Evolutionary conservation across 1,140 invertebrate species (phyloP).

Genomic region (Paralvinella palmiformis): DNA sequence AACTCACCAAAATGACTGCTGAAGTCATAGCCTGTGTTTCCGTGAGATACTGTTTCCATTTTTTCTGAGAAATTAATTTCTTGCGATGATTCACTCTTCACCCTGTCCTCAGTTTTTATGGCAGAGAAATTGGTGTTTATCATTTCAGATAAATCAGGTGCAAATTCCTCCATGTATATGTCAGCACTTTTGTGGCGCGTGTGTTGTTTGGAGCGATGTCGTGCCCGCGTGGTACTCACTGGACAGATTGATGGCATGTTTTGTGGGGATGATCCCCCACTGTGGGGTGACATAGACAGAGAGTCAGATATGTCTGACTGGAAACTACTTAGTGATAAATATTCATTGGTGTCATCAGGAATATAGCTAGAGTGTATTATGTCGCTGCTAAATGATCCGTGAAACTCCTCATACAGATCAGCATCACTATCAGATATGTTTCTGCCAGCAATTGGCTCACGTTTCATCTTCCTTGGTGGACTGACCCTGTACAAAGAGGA

Average conservation of each 20-base stretch:
- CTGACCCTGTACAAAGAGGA: too few species aligned
- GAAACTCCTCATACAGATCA: constrained; percentile 45
- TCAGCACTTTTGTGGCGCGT: constrained; percentile 7
- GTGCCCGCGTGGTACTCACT: background rate
- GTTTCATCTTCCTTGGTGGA: constrained; percentile 24
- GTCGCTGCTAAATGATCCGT: too few species aligned
- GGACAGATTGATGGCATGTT: too few species aligned
- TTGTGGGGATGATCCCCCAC: too few species aligned
- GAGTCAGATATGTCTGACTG: too few species aligned
- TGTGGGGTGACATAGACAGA: too few species aligned
- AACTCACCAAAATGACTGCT: constrained; percentile 35
- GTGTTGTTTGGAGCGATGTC: background rate
- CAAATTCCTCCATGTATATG: constrained; percentile 23
- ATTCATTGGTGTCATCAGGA: too few species aligned
- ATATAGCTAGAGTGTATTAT: too few species aligned
- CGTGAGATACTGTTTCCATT: too few species aligned
- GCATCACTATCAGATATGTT: constrained; percentile 46
- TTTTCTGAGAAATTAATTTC: too few species aligned
- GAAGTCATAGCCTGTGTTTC: constrained; percentile 45
- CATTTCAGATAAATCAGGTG: constrained; percentile 34
- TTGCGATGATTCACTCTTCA: background rate
- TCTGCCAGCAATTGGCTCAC: constrained; percentile 38
- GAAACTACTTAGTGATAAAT: too few species aligned
- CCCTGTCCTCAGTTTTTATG: background rate
- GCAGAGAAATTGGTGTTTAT: constrained; percentile 38